A percentile compares a stretch with the other conserved stretches of the same genome.
Evolutionary conservation across 1,140 invertebrate genomes (phyloP).

Genomic region (Helicoverpa zea): DNA sequence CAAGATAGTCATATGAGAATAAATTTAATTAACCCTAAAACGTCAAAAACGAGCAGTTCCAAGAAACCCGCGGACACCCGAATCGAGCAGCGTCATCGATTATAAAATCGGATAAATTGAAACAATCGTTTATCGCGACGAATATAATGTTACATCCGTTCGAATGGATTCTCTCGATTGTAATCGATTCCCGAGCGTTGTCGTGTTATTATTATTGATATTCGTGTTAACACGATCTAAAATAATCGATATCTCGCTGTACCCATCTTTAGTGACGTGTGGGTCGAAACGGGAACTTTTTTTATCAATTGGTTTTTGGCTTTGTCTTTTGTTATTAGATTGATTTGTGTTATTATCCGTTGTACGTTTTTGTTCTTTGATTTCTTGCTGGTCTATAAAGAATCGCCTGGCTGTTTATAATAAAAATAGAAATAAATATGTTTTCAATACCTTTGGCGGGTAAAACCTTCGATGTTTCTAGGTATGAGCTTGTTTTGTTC

Average conservation of each 20-base stretch:
- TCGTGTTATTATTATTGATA: slow-evolving; percentile 58
- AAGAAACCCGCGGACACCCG: slow-evolving; percentile 43
- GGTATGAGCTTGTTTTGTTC: too few species aligned
- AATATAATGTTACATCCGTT: slow-evolving; percentile 56
- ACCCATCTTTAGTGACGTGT: slow-evolving; percentile 49
- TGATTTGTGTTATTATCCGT: slow-evolving; percentile 32
- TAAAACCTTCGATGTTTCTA: too few species aligned
- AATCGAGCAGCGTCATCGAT: slow-evolving; percentile 49
- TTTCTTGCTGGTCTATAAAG: slow-evolving; percentile 13
- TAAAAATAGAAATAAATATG: neutral
- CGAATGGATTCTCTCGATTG: slow-evolving; percentile 45
- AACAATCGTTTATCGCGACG: slow-evolving; percentile 55
- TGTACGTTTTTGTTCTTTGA: slow-evolving; percentile 26
- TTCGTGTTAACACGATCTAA: slow-evolving; percentile 60
- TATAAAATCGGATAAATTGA: slow-evolving; percentile 55
- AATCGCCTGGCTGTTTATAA: neutral
- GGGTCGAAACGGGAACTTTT: slow-evolving; percentile 37
- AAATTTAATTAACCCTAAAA: slow-evolving; percentile 52
- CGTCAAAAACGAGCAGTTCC: slow-evolving; percentile 48
- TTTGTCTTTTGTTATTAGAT: slow-evolving; percentile 40
- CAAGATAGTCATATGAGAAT: slow-evolving; percentile 44
- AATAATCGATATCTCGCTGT: slow-evolving; percentile 55
- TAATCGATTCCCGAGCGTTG: slow-evolving; percentile 55
- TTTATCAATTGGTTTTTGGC: slow-evolving; percentile 38
- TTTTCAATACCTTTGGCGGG: neutral